Evolutionary conservation across 1,140 invertebrate species (phyloP).

Genomic region (Lepidurus arcticus): DNA sequence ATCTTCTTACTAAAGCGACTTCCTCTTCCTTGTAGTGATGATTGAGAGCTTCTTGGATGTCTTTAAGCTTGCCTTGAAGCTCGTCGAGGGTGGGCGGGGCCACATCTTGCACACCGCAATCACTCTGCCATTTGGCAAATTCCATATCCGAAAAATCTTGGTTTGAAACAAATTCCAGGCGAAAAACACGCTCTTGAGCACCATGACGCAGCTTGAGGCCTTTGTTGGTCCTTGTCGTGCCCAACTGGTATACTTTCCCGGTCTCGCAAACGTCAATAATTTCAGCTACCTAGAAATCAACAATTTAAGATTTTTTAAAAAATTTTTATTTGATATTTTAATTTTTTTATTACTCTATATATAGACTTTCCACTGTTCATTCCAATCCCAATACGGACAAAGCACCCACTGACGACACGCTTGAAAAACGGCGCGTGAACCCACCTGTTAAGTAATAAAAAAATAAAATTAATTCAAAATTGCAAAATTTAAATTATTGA

Average conservation of each 20-base stretch:
- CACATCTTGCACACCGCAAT: conserved; percentile 67
- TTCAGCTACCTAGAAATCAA: conserved; percentile 65
- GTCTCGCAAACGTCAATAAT: conserved; percentile 93
- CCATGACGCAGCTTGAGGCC: conserved; percentile 71
- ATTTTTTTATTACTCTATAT: conserved; percentile 60
- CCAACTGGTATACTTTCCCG: conserved; percentile 86
- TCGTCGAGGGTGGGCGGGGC: conserved; percentile 76
- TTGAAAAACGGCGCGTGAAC: conserved; percentile 95
- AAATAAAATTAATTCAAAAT: conserved; percentile 32
- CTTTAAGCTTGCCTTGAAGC: conserved; percentile 75
- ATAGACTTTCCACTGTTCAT: conserved; percentile 80
- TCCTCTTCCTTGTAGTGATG: conserved; percentile 85
- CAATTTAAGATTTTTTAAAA: background rate
- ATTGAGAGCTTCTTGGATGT: conserved; percentile 80
- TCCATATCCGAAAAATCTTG: conserved; percentile 88
- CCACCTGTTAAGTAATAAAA: conserved; percentile 53
- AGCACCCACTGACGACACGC: conserved; percentile 82
- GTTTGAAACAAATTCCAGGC: conserved; percentile 97
- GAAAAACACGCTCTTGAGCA: conserved; percentile 81
- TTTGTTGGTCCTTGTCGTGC: conserved; percentile 88
- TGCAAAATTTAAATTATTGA: conserved; percentile 30
- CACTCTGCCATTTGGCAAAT: conserved; percentile 87
- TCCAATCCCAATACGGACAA: conserved; percentile 93
- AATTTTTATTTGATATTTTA: conserved; percentile 37
- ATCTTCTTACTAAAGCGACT: conserved; percentile 57